phyloP scores from a whole-genome alignment of 2,113 vertebrate genomes.

The Circaetus cinerascens region DNA sequence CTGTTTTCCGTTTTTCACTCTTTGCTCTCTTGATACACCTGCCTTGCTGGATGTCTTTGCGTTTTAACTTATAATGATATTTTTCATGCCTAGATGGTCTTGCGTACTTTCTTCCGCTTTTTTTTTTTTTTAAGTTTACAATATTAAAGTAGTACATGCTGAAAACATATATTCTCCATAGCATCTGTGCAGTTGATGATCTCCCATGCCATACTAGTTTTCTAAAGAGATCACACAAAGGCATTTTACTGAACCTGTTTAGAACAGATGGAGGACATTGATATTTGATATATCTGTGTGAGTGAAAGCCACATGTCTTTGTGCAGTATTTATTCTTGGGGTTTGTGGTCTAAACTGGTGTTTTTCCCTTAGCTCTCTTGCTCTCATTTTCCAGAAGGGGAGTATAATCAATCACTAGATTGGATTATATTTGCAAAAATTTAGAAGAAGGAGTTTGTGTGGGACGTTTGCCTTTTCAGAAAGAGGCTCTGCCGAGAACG shows the following conservation, averaged over 20 bases:
- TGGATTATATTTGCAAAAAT: not conserved
- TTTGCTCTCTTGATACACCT: not conserved
- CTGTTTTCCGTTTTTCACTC: not conserved
- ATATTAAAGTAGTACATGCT: not conserved
- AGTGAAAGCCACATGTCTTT: not conserved
- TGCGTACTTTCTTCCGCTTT: not conserved
- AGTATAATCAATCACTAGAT: not conserved
- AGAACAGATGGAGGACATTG: not conserved
- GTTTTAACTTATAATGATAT: not conserved
- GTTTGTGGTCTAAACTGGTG: not conserved
- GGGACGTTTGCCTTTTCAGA: no score
- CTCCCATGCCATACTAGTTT: not conserved
- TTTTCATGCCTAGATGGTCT: not conserved
- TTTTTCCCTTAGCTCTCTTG: not conserved
- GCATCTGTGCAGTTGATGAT: not conserved
- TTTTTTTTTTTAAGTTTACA: not conserved
- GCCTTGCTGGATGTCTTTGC: not conserved
- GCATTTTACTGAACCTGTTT: not conserved
- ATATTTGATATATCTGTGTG: not conserved
- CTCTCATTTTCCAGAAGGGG: not conserved
- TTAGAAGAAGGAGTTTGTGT: not conserved
- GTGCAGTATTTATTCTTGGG: not conserved
- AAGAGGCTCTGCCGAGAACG: no score
- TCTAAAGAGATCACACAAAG: not conserved
- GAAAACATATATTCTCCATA: not conserved